These are phyloP conservation scores for Drosophila virilis DNA, from an alignment of 1,140 invertebrate species.

Conservation along the genomic window DNA sequence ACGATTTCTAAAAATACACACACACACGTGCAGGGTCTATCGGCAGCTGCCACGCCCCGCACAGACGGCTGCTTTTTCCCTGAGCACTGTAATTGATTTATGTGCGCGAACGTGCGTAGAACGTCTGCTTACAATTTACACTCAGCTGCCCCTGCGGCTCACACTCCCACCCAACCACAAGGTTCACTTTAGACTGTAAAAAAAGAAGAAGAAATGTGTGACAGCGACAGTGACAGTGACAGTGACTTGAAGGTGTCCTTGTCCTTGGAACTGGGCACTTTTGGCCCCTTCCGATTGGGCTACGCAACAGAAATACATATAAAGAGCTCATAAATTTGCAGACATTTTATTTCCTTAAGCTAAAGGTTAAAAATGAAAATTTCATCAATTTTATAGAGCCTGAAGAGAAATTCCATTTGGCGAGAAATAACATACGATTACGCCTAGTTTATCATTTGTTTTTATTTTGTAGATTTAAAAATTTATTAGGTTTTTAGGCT, in stretches of 20 bases:
- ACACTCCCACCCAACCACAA: slow-evolving; percentile 10
- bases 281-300: slow-evolving; percentile 10
- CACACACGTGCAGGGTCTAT: slow-evolving; percentile 29
- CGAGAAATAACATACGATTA: too few relatives aligned
- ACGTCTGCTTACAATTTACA: slow-evolving; percentile 71
- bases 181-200: background rate
- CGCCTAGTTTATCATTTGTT: too few relatives aligned
- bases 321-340: background rate
- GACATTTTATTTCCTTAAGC: too few relatives aligned
- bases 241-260: slow-evolving; percentile 29
- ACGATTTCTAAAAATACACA: slow-evolving; percentile 32
- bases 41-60: slow-evolving; percentile 48
- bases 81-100: slow-evolving; percentile 79
- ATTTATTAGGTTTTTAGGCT: too few relatives aligned
- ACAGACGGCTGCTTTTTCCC: slow-evolving; percentile 35
- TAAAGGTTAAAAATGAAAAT: too few relatives aligned
- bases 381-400: too few relatives aligned
- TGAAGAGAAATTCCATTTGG: too few relatives aligned
- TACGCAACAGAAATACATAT: background rate
- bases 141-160: slow-evolving; percentile 9
- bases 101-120: slow-evolving; percentile 75
- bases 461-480: too few relatives aligned
- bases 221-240: slow-evolving; percentile 29
- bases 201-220: slow-evolving; percentile 1
- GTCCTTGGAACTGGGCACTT: slow-evolving; percentile 1